Evolutionary conservation across 2,113 vertebrate genomes (phyloP).

Genomic region (Indri indri): DNA sequence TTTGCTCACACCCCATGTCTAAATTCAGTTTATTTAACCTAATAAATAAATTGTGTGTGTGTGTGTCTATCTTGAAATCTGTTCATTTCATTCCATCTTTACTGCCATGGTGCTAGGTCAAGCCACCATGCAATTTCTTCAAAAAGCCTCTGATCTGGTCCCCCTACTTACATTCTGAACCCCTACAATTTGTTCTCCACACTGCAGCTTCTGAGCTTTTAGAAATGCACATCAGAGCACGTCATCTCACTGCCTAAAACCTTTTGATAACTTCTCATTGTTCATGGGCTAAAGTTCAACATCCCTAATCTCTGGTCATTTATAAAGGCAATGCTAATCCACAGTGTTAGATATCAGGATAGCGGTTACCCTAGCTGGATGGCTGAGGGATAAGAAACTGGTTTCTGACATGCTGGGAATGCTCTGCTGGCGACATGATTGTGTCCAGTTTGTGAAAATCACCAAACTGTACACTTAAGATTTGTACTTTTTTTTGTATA

Average conservation of each 20-base stretch:
- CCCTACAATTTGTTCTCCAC: background rate
- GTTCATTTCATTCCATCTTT: background rate
- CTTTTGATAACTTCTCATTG: background rate
- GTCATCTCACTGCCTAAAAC: background rate
- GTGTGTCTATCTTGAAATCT: background rate
- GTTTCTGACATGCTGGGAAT: background rate
- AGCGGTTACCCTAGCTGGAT: background rate
- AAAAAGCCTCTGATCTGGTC: background rate
- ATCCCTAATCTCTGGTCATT: background rate
- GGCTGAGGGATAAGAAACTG: background rate
- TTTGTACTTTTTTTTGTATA: background rate
- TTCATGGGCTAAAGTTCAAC: constrained; percentile 31
- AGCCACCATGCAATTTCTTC: background rate
- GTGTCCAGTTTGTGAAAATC: background rate
- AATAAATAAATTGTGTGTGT: background rate
- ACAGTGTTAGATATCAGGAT: background rate
- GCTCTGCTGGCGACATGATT: background rate
- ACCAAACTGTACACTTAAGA: background rate
- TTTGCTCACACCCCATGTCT: background rate
- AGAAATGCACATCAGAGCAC: background rate
- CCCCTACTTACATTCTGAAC: background rate
- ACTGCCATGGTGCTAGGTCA: background rate
- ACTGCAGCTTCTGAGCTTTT: background rate
- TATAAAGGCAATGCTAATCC: background rate
- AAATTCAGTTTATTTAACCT: background rate